phyloP scores from a whole-genome alignment of 2,888 invertebrate species.

The Drosophila anomelani region DNA sequence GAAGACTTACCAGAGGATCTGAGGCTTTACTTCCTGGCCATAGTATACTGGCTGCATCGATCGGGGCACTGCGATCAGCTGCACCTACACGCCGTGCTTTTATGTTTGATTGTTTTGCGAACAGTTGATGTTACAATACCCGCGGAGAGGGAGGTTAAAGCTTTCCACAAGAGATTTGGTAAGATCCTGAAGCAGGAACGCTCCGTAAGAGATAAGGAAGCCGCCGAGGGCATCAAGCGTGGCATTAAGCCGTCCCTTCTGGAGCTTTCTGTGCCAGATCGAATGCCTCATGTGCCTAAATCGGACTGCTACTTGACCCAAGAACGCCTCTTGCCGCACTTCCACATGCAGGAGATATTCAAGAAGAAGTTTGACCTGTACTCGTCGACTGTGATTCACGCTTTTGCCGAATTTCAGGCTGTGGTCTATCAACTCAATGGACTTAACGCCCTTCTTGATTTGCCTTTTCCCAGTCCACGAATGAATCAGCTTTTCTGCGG shows the following conservation, averaged over 20 bases:
- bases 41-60: conserved; percentile 83
- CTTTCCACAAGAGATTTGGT: conserved; percentile 80
- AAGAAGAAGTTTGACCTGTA: conserved; percentile 83
- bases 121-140: conserved; percentile 82
- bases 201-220: conserved; percentile 70
- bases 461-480: conserved; percentile 86
- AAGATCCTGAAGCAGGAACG: conserved; percentile 78
- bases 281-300: conserved; percentile 77
- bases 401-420: conserved; percentile 84
- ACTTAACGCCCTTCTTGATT: conserved; percentile 88
- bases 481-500: conserved; percentile 90
- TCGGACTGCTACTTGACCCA: conserved; percentile 82
- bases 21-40: conserved; percentile 80
- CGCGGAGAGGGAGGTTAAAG: conserved; percentile 78
- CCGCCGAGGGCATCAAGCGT: conserved; percentile 62
- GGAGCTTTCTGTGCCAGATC: conserved; percentile 66
- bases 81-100: conserved; percentile 80
- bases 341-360: conserved; percentile 83
- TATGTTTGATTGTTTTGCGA: conserved; percentile 79
- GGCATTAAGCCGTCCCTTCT: conserved; percentile 60
- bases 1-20: conserved; percentile 75
- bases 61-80: conserved; percentile 77
- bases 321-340: conserved; percentile 80
- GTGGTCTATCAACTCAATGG: conserved; percentile 82
- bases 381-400: conserved; percentile 81